Base-by-base conservation (phyloP, 2,888 invertebrate species). In the Laothoe populi region DNA sequence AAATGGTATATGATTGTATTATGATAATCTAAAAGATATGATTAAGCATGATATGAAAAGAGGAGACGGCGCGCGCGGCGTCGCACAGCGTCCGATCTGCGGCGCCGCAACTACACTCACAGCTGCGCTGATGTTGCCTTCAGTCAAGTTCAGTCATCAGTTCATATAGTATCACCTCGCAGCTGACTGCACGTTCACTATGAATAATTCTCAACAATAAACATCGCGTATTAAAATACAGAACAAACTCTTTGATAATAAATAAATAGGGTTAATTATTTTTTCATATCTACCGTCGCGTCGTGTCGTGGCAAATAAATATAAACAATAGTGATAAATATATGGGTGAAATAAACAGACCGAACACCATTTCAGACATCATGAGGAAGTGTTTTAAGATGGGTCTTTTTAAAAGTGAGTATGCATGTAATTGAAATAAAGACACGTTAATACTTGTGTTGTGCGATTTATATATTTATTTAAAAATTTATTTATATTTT, bases 311-410 rank as follows among this genome's bases (percentile, higher is more conserved):
- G 42, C 49, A 31, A 26, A 26, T 31, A 42, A 63, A 64, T 63
- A 62, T 46, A 68, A 57, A 44, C 63, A 26, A 60, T 63, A 71
- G 67, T 74, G 72, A 67, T 65, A 69, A 60, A 78, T 81, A 74
- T 77, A 86, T 89, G 88, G 88, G 84, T 71, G 86, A 87, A 72
- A 70, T 80, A 71, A 84, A 81, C 66, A 87, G 79, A 80, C 72
- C 77, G 61, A 82, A 79, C 61, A 76, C 80, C 48, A 76, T 89
- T 70, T 77, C 88, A 61, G 81, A 86, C 81, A 87, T 83, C 69
- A 89, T 92, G 90, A 81, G 90, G 82, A 92, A 90, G 85, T 91
- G 88, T 74, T 92, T 92, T 80, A 92, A 92, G 79, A 91, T 91
- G 90, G 90, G 92, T 64, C 82, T 92, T 61, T 91, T 91, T 59